Evolutionary conservation across 2,797 vertebrate species (phyloP).

Genomic region (Bradypodion ventrale): DNA sequence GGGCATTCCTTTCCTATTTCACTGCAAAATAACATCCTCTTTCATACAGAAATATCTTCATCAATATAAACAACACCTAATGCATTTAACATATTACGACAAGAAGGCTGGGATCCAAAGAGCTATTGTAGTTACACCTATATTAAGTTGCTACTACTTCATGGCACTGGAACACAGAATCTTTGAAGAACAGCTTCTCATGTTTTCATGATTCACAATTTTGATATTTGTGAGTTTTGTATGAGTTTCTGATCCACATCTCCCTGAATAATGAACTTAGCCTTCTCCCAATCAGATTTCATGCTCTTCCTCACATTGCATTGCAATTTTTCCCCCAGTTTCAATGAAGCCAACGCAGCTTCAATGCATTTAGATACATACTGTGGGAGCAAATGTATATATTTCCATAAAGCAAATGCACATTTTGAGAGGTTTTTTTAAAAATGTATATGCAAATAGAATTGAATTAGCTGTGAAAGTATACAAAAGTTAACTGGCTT

Average conservation of each 20-base stretch:
- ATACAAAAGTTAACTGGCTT: background rate
- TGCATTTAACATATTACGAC: background rate
- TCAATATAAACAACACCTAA: slow-evolving; percentile 26
- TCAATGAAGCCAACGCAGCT: too few relatives aligned
- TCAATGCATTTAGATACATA: background rate
- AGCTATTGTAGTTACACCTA: too few relatives aligned
- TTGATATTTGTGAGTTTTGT: background rate
- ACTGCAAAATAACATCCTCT: slow-evolving; percentile 14
- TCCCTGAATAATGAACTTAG: background rate
- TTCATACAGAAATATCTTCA: slow-evolving; percentile 26
- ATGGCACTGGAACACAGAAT: background rate
- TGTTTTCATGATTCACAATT: background rate
- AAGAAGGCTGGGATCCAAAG: background rate
- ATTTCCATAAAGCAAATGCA: background rate
- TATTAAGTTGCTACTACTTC: background rate
- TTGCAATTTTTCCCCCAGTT: too few relatives aligned
- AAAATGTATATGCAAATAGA: background rate
- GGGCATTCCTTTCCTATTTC: slow-evolving; percentile 7
- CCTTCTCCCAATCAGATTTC: background rate
- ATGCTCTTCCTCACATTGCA: background rate
- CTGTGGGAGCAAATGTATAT: background rate
- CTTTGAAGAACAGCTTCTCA: background rate
- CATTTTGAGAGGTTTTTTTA: background rate
- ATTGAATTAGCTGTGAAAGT: background rate
- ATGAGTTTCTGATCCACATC: background rate